A percentile compares a stretch with the other conserved stretches of the same genome.
phyloP scores from a whole-genome alignment of 1,140 invertebrate species.

The Rhynchophorus ferrugineus region DNA sequence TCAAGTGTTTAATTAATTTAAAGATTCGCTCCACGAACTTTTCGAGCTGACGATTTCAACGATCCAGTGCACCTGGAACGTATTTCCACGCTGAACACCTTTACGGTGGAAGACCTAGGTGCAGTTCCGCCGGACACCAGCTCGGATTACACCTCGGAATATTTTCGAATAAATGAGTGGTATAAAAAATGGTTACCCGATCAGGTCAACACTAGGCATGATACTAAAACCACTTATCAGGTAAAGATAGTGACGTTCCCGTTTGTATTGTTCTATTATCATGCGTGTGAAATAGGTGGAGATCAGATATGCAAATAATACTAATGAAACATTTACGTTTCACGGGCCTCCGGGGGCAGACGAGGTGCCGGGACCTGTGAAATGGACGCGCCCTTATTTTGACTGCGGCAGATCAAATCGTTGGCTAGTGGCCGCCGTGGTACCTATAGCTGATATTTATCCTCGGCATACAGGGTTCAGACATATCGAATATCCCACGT shows the following conservation, averaged over 20 bases:
- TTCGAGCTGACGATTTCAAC: slow-evolving; percentile 86
- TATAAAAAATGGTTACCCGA: slow-evolving; percentile 84
- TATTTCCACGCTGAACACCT: slow-evolving; percentile 86
- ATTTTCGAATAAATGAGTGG: slow-evolving; percentile 91
- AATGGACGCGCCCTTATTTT: slow-evolving; percentile 92
- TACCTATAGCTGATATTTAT: slow-evolving; percentile 92
- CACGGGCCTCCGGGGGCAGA: slow-evolving; percentile 87
- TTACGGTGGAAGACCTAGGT: slow-evolving; percentile 73
- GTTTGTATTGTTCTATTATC: no score
- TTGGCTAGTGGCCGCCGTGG: slow-evolving; percentile 89
- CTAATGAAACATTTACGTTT: slow-evolving; percentile 91
- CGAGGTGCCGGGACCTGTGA: slow-evolving; percentile 82
- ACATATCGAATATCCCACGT: slow-evolving; percentile 94
- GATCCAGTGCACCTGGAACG: slow-evolving; percentile 88
- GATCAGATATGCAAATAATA: slow-evolving; percentile 91
- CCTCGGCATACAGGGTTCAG: slow-evolving; percentile 89
- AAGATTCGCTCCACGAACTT: slow-evolving; percentile 89
- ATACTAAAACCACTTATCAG: slow-evolving; percentile 90
- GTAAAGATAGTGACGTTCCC: slow-evolving; percentile 52
- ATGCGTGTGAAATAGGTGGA: no score
- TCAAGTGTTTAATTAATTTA: no score
- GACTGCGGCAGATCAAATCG: slow-evolving; percentile 93
- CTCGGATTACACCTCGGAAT: slow-evolving; percentile 82
- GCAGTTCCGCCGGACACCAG: slow-evolving; percentile 64
- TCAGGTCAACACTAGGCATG: slow-evolving; percentile 68